Conservation (phyloP, 2,888 invertebrate species). For the Drosophila aldrichi region DNA sequence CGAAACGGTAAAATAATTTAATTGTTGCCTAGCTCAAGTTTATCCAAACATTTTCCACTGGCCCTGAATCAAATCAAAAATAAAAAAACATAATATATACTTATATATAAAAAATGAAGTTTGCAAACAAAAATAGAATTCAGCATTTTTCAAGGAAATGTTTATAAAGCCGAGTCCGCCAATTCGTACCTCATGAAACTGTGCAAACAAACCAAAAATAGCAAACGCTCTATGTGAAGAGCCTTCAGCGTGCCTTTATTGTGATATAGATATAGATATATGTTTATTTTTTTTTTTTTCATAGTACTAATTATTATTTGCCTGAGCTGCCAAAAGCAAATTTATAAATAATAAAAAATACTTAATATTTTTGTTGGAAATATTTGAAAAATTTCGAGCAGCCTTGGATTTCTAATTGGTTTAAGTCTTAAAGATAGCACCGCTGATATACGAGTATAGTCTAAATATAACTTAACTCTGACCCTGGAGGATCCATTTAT, state of each 20-base stretch:
- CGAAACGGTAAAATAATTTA: constrained; percentile 50
- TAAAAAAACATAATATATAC: not conserved
- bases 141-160: constrained; percentile 41
- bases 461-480: not conserved
- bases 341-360: constrained; percentile 9
- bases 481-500: not conserved
- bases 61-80: constrained; percentile 44
- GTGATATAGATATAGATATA: constrained; percentile 1
- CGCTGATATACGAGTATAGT: constrained; percentile 2
- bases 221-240: constrained; percentile 33
- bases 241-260: constrained; percentile 37
- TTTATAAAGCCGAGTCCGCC: constrained; percentile 11
- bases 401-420: constrained; percentile 15
- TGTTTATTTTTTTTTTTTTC: not conserved
- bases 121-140: constrained; percentile 28
- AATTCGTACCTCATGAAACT: constrained; percentile 18
- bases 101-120: not conserved
- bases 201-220: constrained; percentile 31
- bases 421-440: constrained; percentile 3
- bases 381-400: constrained; percentile 2
- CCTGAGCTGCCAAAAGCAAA: constrained; percentile 5
- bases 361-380: constrained; percentile 1
- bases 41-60: constrained; percentile 65
- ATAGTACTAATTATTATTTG: constrained; percentile 21
- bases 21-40: constrained; percentile 57